Base-by-base conservation (phyloP, 2,797 vertebrate species). In the Etheostoma nigrum region DNA sequence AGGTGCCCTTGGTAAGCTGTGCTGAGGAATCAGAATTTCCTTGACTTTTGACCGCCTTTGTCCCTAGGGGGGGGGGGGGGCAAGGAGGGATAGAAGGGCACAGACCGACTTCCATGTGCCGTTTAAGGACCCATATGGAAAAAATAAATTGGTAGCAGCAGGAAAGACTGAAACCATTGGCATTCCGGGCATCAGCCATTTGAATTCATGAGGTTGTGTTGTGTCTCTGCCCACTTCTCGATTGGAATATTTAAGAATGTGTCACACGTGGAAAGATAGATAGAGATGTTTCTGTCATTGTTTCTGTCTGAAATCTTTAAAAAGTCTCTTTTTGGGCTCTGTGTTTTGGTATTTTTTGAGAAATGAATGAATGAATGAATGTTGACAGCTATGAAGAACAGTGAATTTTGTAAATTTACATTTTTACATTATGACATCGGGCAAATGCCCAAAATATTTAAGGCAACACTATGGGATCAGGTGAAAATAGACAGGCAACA, bases 11-110 rank as follows among this genome's bases (percentile, higher is more conserved):
- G 89, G 88, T 88, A 88, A 80, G 81, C 90, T 85, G 82, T 81
- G 86, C 91, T 84, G 87, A 90, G 79, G 90, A 94, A 95, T 95
- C 92, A 83, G 90, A 94, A 94, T 95, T 94, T 95, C 92, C 92
- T 95, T 95, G 95, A 95, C 95, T 95, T 95, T 92, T 95, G 95
- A 94, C 95, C 93, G 76, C 82, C 76, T 90, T 81, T 64, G 86
- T 93, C 93, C 94, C 95, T 83, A 70, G 91, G 91, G 92, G 94
- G 85, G 89, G 70, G 33, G 76, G 85, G 89, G 70, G 33, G 76
- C 78, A 62, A 71, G 76, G 84, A 86, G 87, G 88, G 87, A 91
- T 81, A 71, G 89, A 90, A 94, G 89, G 93, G 91, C 93, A 90
- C 52, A 52, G 81, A 82, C 90, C 88, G 89, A 93, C 93, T 94